Conservation (phyloP, 2,888 invertebrate genomes). For the Amblyteles armatorius region DNA sequence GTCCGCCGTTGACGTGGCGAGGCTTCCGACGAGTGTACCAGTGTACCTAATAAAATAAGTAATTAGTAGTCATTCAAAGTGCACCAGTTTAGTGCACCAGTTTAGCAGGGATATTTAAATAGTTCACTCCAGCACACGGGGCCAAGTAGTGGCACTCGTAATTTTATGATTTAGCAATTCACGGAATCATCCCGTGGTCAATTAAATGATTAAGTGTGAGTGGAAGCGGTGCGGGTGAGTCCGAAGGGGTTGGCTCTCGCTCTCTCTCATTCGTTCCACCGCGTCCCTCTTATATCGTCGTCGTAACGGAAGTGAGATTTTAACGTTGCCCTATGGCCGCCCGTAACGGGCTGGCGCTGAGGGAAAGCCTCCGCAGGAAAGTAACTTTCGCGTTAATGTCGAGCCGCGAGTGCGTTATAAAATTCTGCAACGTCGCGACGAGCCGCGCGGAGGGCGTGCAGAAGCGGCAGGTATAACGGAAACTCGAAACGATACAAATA, state of each 20-base stretch:
- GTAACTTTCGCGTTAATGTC: constrained; percentile 69
- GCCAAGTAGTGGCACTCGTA: constrained; percentile 27
- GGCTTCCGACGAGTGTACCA: constrained; percentile 10
- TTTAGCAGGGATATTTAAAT: constrained; percentile 21
- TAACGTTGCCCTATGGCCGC: constrained; percentile 34
- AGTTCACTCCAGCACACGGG: constrained; percentile 14
- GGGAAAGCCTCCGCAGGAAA: constrained; percentile 50
- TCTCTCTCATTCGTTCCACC: constrained; percentile 30
- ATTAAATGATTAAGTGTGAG: constrained; percentile 52
- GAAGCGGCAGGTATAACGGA: constrained; percentile 42
- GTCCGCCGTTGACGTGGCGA: background rate
- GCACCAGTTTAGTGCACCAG: constrained; percentile 24
- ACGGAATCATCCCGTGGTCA: constrained; percentile 49
- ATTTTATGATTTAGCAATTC: constrained; percentile 56
- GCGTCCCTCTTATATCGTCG: constrained; percentile 47
- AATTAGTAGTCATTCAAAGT: constrained; percentile 31
- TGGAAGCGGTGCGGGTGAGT: constrained; percentile 9
- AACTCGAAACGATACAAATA: constrained; percentile 6
- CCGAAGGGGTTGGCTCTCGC: constrained; percentile 40
- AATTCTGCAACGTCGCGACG: constrained; percentile 57
- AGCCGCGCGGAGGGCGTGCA: constrained; percentile 31
- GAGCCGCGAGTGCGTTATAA: constrained; percentile 68
- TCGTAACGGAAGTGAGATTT: constrained; percentile 61
- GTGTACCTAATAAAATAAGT: constrained; percentile 46
- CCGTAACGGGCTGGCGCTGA: constrained; percentile 7